Evolutionary conservation across 2,888 invertebrate species (phyloP).

Genomic region (Metopia argyrocephala): DNA sequence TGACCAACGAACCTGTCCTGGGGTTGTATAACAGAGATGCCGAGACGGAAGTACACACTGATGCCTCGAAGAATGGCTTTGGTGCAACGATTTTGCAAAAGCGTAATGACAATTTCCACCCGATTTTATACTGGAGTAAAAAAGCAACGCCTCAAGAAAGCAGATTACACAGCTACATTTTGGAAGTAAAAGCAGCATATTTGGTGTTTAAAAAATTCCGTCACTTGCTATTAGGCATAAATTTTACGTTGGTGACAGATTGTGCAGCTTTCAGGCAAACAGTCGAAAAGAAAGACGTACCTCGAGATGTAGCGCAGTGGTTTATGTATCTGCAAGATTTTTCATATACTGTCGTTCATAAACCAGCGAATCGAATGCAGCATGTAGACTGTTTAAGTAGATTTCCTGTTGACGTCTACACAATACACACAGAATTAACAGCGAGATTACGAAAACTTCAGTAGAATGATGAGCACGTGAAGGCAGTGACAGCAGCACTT

Average conservation of each 20-base stretch:
- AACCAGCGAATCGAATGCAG: constrained; percentile 60
- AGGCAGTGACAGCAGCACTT: background rate
- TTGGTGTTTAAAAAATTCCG: too few species aligned
- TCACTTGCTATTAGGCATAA: constrained; percentile 37
- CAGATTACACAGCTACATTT: too few species aligned
- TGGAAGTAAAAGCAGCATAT: too few species aligned
- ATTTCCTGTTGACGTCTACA: too few species aligned
- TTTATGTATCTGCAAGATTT: constrained; percentile 65
- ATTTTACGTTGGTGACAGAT: constrained; percentile 37
- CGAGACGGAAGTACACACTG: too few species aligned
- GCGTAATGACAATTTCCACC: constrained; percentile 43
- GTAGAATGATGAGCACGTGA: background rate
- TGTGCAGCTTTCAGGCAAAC: constrained; percentile 59
- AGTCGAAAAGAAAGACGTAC: constrained; percentile 59
- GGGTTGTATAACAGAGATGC: constrained; percentile 9
- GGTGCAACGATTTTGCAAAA: constrained; percentile 56
- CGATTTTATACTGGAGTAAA: too few species aligned
- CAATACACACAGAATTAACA: too few species aligned
- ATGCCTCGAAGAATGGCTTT: constrained; percentile 34
- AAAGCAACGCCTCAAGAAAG: too few species aligned
- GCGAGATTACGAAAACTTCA: background rate
- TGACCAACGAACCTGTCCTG: constrained; percentile 41
- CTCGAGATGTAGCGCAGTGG: constrained; percentile 64
- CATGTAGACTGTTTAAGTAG: too few species aligned
- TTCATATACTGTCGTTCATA: constrained; percentile 63